Evolutionary conservation across 2,113 vertebrate species (phyloP), one percentile per base, ranked within the genome.

Genomic region (Oostethus manadensis): DNA sequence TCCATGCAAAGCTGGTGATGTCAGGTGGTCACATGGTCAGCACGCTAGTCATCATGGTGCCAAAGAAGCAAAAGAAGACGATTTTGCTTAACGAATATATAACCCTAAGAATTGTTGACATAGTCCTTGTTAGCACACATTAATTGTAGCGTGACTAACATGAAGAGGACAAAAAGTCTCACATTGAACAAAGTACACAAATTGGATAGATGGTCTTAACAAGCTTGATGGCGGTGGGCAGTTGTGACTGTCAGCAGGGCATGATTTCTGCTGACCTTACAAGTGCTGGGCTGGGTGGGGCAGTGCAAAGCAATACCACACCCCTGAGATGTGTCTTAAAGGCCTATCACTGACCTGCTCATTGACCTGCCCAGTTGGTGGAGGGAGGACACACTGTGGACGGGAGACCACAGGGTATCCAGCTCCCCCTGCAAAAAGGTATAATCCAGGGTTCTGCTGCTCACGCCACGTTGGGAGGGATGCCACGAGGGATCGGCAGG

Each of bases 291-390:
- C 66, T 58, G 35, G 73, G 70, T 51, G 62, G 61, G 53, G 64
- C 40, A 47, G 78, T 58, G 77, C 71, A 74, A 63, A 66, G 66
- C 55, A 45, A 44, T 71, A 71, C 65, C n/a, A 3, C 67, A 10
- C 73, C 76, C 61, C 74, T 70, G 60, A 70, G 66, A 77, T 44
- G 60, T 43, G 46, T 49, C 59, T 77, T 66, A 59, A 55, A 29
- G 62, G 66, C 71, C 81, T 76, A 69, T 56, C 77, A 91, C 90
- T 90, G 80, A 91, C 89, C 90, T 91, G 89, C 89, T 86, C 86
- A 90, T 89, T 84, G 87, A 91, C 87, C 90, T 90, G 88, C 89
- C 85, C 82, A 90, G 85, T 78, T 90, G 90, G 68, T 90, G 86
- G 71, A 90, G 87, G 63, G 89, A 87, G 76, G 85, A 77, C 76